Conservation (phyloP, 1,140 invertebrate species). For the Physella acuta region DNA sequence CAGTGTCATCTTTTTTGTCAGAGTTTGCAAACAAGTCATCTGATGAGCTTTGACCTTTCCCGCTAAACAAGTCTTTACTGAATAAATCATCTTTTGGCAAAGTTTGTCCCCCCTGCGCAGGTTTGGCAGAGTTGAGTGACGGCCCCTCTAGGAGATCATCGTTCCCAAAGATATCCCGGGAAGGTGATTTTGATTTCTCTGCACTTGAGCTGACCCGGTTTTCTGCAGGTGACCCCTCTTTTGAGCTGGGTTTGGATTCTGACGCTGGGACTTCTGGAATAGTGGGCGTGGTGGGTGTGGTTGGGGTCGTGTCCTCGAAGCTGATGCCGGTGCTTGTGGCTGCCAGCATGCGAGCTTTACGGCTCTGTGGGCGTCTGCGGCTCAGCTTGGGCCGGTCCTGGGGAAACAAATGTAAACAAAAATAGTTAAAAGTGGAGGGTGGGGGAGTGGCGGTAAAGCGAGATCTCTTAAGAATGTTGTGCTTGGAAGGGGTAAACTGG, state of each 20-base stretch:
- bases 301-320: constrained; percentile 16
- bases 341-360: constrained; percentile 18
- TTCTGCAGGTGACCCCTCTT: neutral
- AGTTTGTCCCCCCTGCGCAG: neutral
- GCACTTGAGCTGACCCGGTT: neutral
- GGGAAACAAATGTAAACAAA: too few species aligned
- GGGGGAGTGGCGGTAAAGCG: too few species aligned
- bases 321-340: constrained; percentile 19
- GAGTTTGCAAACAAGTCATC: constrained; percentile 11
- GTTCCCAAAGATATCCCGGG: constrained; percentile 16
- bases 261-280: constrained; percentile 17
- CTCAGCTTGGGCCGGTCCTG: constrained; percentile 18
- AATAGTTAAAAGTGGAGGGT: too few species aligned
- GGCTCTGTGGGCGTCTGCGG: constrained; percentile 18
- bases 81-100: constrained; percentile 1
- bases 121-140: neutral
- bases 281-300: constrained; percentile 16
- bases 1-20: too few species aligned
- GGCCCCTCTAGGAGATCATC: constrained; percentile 21
- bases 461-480: too few species aligned
- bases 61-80: constrained; percentile 20
- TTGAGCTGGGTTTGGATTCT: neutral
- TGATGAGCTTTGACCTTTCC: neutral
- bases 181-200: neutral
- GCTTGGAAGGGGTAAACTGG: too few species aligned